A percentile compares a stretch with the other conserved stretches of the same genome.
Evolutionary conservation across 2,113 vertebrate species (phyloP).

Genomic region (Sisor rabdophorus): DNA sequence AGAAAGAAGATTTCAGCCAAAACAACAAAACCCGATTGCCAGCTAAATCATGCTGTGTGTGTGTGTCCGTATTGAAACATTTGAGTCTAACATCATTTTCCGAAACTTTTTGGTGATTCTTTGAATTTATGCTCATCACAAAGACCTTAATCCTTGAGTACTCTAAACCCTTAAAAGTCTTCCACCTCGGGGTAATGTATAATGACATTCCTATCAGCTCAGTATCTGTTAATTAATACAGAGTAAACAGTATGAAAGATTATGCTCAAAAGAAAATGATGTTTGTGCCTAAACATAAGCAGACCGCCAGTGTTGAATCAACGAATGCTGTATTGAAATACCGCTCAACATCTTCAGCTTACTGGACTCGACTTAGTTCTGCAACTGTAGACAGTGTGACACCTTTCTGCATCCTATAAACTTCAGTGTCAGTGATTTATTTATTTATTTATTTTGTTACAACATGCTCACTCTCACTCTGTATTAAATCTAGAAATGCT

Average conservation of each 20-base stretch:
- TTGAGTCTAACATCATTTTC: conserved; percentile 36
- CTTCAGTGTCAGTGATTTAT: background rate
- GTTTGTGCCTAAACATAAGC: background rate
- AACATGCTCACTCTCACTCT: background rate
- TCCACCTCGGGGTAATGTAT: conserved; percentile 26
- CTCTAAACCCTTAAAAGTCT: background rate
- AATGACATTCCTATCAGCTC: conserved; percentile 24
- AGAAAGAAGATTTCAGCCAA: background rate
- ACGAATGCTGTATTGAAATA: background rate
- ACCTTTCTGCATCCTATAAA: background rate
- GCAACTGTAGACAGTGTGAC: background rate
- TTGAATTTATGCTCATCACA: background rate
- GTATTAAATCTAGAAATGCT: background rate
- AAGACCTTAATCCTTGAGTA: conserved; percentile 25
- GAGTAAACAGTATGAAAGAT: conserved; percentile 9
- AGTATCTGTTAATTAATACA: conserved; percentile 28
- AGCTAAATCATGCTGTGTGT: background rate
- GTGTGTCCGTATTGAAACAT: conserved; percentile 10
- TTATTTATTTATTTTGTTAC: background rate
- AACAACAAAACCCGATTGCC: conserved; percentile 6
- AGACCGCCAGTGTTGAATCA: background rate
- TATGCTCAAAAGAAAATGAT: conserved; percentile 25
- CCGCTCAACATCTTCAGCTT: background rate
- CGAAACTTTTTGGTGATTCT: background rate
- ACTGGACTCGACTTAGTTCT: background rate